Evolutionary conservation across 1,140 invertebrate genomes (phyloP), one percentile per base, ranked within the genome.

Genomic region (Drosophila rufa): DNA sequence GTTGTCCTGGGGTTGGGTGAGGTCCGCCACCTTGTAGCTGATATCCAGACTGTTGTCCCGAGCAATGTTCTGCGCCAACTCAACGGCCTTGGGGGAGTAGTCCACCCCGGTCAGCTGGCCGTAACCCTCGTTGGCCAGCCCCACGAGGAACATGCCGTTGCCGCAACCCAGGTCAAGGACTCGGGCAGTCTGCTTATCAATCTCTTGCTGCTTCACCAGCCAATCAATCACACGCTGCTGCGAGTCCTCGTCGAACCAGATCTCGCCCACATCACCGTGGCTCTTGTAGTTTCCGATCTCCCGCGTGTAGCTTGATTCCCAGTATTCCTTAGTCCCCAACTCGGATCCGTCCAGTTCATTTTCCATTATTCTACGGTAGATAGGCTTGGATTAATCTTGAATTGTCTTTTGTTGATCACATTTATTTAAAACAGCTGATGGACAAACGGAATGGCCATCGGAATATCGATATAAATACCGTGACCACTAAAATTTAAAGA

Each of bases 181-280:
- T 79, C 93, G 91, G 36, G 94, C 93, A 5, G 93, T 73, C 84
- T 94, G 93, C 36, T 80, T 78, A 9, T 84, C 71, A 3, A 94
- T 79, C 9, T 75, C 79, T 43, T 92, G 87, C 45, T 92, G 92
- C 43, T 93, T 93, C 30, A 94, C 82, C 11, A 95, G 93, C 95
- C 95, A 98, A 85, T 94, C 94, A 1, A 97, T 93, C 19, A 98
- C 94, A 79, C 97, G 95, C 45, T 95, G 93, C 42, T 97, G 95
- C 68, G 96, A 96, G 57, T 96, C 96, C 92, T 97, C 96, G 11
- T 98, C 98, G 92, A 99, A 99, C 98, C 98, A 99, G 43, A 98
- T 94, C 92, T 99, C 98, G 7, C 98, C 98, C 14, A 96, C 95
- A 92, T 99, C 98, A 4, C 97, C 97, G 92, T 96, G 95, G 68